A percentile compares a stretch with the other conserved stretches of the same genome.
These are phyloP conservation scores for Watsonalla cultraria DNA, from an alignment of 2,888 invertebrate species.

Conservation along the genomic window DNA sequence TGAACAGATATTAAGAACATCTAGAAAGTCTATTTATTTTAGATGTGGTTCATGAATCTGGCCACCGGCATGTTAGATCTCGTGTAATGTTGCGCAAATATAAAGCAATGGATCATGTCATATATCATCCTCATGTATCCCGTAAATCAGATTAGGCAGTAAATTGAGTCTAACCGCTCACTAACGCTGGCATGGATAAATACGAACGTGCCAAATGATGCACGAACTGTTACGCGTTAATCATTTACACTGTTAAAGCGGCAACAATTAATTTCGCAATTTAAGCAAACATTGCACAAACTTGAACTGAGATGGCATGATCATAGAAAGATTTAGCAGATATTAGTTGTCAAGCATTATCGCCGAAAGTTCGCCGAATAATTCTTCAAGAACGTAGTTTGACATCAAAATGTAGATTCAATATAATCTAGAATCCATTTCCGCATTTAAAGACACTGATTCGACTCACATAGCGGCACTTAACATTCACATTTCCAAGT, in stretches of 20 bases:
- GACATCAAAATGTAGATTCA: slow-evolving; percentile 2
- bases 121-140: slow-evolving; percentile 19
- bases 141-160: slow-evolving; percentile 64
- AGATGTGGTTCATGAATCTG: not conserved
- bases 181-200: slow-evolving; percentile 61
- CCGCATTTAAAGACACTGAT: slow-evolving; percentile 21
- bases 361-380: too few species aligned
- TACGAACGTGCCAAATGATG: slow-evolving; percentile 60
- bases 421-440: slow-evolving; percentile 26
- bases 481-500: slow-evolving; percentile 29
- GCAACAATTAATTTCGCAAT: slow-evolving; percentile 6
- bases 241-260: slow-evolving; percentile 48
- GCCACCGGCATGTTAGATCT: slow-evolving; percentile 8
- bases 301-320: too few species aligned
- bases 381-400: not conserved
- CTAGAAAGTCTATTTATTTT: not conserved
- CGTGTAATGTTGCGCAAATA: slow-evolving; percentile 18
- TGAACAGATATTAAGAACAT: too few species aligned
- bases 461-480: slow-evolving; percentile 27
- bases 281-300: not conserved
- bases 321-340: too few species aligned
- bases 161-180: slow-evolving; percentile 58
- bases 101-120: slow-evolving; percentile 19
- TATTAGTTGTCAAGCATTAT: too few species aligned
- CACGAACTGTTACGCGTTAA: slow-evolving; percentile 53